Conservation (phyloP, 2,113 vertebrate species). For the Martes martes region DNA sequence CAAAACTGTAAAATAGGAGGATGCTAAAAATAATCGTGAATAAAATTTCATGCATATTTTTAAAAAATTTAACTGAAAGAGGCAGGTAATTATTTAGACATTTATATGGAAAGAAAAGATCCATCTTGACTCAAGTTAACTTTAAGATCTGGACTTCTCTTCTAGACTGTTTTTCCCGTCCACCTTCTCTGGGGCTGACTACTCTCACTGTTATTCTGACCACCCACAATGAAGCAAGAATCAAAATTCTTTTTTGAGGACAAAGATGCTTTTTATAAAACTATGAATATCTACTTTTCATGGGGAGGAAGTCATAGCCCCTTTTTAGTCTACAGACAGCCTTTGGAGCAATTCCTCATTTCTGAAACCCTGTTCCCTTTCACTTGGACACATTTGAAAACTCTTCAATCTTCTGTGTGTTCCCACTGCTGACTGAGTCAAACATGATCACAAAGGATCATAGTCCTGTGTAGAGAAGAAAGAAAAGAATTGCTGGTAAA, state of each 20-base stretch:
- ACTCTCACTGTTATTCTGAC: constrained; percentile 45
- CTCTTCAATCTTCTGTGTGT: constrained; percentile 32
- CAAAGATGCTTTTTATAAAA: constrained; percentile 68
- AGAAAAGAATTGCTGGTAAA: constrained; percentile 51
- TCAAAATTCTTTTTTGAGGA: constrained; percentile 48
- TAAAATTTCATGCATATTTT: neutral
- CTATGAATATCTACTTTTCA: constrained; percentile 64
- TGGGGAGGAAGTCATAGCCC: constrained; percentile 46
- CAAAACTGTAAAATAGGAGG: neutral
- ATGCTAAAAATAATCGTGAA: neutral
- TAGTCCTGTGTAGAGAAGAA: constrained; percentile 46
- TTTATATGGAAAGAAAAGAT: neutral
- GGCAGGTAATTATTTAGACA: neutral
- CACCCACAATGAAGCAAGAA: constrained; percentile 40
- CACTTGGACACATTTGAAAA: constrained; percentile 43
- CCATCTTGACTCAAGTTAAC: neutral
- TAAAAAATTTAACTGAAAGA: neutral
- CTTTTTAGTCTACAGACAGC: constrained; percentile 44
- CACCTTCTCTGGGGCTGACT: neutral
- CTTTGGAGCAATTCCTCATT: neutral
- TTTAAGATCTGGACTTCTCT: neutral
- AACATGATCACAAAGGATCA: constrained; percentile 57
- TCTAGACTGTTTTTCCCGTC: neutral
- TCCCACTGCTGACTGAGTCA: constrained; percentile 56
- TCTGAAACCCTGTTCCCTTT: neutral